Percentiles rank a stretch among this genome's conserved stretches.
These are phyloP conservation scores for Colossoma macropomum DNA, from an alignment of 2,113 vertebrate genomes.

Conservation along the genomic window DNA sequence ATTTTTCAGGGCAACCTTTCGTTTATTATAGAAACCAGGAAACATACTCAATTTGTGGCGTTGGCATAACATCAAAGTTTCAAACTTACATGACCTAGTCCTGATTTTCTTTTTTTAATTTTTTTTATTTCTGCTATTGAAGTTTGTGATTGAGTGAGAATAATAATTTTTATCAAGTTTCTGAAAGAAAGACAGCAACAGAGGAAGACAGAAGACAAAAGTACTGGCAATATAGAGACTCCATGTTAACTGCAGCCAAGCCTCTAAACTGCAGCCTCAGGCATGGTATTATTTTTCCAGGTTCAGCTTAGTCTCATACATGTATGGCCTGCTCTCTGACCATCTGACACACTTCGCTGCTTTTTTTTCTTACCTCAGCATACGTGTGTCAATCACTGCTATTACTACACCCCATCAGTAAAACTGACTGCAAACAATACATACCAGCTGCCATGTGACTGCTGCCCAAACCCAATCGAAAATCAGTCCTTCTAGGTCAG, in stretches of 20 bases:
- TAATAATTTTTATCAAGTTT: not conserved
- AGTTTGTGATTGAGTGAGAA: not conserved
- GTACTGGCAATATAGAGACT: not conserved
- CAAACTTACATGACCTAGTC: not conserved
- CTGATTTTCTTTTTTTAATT: not conserved
- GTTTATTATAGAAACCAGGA: slow-evolving; percentile 54
- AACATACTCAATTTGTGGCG: slow-evolving; percentile 30
- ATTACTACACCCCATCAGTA: not conserved
- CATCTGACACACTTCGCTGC: not conserved
- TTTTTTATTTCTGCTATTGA: not conserved
- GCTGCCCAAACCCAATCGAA: not conserved
- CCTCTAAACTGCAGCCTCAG: not conserved
- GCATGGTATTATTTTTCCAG: not conserved
- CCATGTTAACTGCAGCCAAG: not conserved
- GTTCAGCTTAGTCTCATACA: not conserved
- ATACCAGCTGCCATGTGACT: not conserved
- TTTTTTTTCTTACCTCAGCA: not conserved
- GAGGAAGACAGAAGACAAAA: not conserved
- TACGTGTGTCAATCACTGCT: not conserved
- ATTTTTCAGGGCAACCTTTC: slow-evolving; percentile 55
- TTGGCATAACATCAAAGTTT: not conserved
- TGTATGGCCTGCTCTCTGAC: not conserved
- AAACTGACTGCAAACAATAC: not conserved
- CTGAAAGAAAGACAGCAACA: not conserved
- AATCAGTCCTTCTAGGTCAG: not conserved